Conservation (phyloP, 2,113 vertebrate genomes). For the Zootoca vivipara region DNA sequence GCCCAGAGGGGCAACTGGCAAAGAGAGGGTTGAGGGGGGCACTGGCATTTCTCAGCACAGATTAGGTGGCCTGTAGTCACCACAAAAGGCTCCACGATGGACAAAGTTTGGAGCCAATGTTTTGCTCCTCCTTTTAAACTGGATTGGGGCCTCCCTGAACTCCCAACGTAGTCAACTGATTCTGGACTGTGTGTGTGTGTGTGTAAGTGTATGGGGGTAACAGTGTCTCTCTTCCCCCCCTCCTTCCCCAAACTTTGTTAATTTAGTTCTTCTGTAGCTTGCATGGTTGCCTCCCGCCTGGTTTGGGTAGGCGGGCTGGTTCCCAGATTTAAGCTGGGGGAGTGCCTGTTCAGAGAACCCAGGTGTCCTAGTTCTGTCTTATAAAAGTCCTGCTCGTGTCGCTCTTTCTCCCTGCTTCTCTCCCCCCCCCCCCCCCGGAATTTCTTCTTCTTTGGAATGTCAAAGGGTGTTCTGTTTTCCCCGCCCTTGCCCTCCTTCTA, state of each 20-base stretch:
- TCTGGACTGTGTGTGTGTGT: background rate
- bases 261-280: constrained; percentile 29
- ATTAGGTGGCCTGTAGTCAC: background rate
- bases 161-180: background rate
- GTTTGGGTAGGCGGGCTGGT: background rate
- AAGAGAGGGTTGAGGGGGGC: background rate
- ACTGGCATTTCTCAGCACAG: background rate
- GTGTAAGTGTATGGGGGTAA: constrained; percentile 7
- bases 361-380: background rate
- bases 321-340: constrained; percentile 12
- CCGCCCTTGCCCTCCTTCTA: background rate
- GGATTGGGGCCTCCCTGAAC: background rate
- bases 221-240: background rate
- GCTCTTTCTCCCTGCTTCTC: background rate
- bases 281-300: constrained; percentile 19
- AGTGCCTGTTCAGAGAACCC: constrained; percentile 19
- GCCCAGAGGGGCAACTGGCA: background rate
- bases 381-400: constrained; percentile 7
- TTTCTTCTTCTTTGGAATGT: constrained; percentile 28
- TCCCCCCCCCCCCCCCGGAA: background rate
- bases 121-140: background rate
- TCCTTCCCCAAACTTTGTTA: background rate
- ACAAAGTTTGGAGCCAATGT: background rate
- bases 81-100: background rate
- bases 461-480: background rate